A percentile compares a stretch with the other conserved stretches of the same genome.
Evolutionary conservation across 1,140 invertebrate species (phyloP).

Genomic region (Metopolophium dirhodum): DNA sequence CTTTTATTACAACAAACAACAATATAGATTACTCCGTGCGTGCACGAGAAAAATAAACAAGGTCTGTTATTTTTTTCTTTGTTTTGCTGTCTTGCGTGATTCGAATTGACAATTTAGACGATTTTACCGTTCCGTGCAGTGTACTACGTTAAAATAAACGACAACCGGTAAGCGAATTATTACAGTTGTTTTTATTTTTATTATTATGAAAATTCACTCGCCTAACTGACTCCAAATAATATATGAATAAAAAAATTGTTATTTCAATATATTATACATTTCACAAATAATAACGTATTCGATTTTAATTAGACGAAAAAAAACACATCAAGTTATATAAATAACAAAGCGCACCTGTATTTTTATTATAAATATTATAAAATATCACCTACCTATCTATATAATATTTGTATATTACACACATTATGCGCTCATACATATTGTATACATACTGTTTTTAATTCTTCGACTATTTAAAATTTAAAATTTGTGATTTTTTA

Average conservation of each 20-base stretch:
- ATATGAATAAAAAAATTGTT: neutral
- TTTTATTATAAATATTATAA: too few relatives aligned
- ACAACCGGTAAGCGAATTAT: slow-evolving; percentile 20
- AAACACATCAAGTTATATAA: neutral
- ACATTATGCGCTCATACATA: neutral
- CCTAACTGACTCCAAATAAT: neutral
- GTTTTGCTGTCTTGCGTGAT: slow-evolving; percentile 37
- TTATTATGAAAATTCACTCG: neutral
- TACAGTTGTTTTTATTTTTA: neutral
- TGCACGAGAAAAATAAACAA: slow-evolving; percentile 11
- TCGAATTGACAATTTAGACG: slow-evolving; percentile 38
- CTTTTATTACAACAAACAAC: slow-evolving; percentile 16
- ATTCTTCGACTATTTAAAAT: too few relatives aligned
- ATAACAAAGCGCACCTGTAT: neutral
- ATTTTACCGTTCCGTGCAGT: slow-evolving; percentile 6
- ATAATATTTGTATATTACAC: neutral
- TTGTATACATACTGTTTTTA: too few relatives aligned
- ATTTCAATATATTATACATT: neutral
- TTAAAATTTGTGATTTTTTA: too few relatives aligned
- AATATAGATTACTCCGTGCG: slow-evolving; percentile 3
- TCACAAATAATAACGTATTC: neutral
- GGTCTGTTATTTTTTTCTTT: neutral
- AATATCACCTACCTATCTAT: too few relatives aligned
- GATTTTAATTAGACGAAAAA: neutral
- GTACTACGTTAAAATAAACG: neutral